A percentile compares a stretch with the other conserved stretches of the same genome.
Evolutionary conservation across 2,888 invertebrate genomes (phyloP).

Genomic region (Eupeodes latifasciatus): DNA sequence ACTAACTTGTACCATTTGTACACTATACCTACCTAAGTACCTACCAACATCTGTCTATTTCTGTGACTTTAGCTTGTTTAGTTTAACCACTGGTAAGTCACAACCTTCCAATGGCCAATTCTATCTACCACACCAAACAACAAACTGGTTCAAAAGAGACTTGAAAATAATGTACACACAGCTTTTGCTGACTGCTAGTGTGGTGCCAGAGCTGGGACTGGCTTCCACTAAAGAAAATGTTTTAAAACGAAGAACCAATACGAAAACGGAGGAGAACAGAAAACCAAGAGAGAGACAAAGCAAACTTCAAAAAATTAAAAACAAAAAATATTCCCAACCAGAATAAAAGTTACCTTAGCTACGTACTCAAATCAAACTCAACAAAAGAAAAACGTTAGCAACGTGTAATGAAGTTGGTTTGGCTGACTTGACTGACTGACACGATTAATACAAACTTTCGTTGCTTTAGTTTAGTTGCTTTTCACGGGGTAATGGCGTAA

Average conservation of each 20-base stretch:
- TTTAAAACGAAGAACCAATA: conserved; percentile 27
- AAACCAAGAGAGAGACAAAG: conserved; percentile 5
- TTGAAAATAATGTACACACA: conserved; percentile 36
- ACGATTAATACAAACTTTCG: conserved; percentile 69
- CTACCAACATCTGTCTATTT: conserved; percentile 20
- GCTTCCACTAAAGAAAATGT: conserved; percentile 8
- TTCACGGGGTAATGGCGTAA: conserved; percentile 62
- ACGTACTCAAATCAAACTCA: conserved; percentile 40
- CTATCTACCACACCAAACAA: conserved; percentile 21
- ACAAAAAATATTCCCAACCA: conserved; percentile 32
- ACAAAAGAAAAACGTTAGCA: conserved; percentile 53
- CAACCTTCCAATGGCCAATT: conserved; percentile 37
- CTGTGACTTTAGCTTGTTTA: conserved; percentile 24
- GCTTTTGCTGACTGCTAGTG: background rate
- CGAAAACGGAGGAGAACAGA: conserved; percentile 43
- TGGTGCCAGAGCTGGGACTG: background rate
- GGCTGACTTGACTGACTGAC: conserved; percentile 64
- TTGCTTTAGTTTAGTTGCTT: conserved; percentile 71
- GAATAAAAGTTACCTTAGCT: conserved; percentile 71
- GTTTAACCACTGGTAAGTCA: conserved; percentile 51
- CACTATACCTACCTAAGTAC: background rate
- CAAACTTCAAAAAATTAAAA: conserved; percentile 32
- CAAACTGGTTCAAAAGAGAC: conserved; percentile 62
- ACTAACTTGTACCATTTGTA: conserved; percentile 2
- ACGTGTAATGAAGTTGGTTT: conserved; percentile 70